Percentiles rank a stretch among this genome's conserved stretches.
phyloP scores from a whole-genome alignment of 2,113 vertebrate species.

The Pyxicephalus adspersus region DNA sequence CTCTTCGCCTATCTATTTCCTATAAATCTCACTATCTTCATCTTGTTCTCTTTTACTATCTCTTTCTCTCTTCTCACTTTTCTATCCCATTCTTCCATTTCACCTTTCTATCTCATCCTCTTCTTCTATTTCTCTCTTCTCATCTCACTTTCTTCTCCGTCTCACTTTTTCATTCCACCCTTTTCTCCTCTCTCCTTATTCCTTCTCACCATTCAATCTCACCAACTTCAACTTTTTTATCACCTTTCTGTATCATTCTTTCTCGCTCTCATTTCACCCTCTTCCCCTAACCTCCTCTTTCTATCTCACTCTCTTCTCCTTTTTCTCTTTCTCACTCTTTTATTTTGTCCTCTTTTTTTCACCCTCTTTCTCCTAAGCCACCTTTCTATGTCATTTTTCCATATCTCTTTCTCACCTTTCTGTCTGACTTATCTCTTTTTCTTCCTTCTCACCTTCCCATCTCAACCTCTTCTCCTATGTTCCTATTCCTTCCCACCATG shows the following conservation, averaged over 20 bases:
- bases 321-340: not conserved
- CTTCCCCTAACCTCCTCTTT: not conserved
- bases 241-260: not conserved
- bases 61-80: not conserved
- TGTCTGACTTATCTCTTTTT: not conserved
- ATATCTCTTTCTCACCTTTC: not conserved
- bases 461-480: not conserved
- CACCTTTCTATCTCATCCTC: not conserved
- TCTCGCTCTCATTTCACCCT: not conserved
- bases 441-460: not conserved
- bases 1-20: not conserved
- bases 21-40: not conserved
- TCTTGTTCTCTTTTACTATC: not conserved
- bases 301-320: not conserved
- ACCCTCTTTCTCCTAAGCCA: not conserved
- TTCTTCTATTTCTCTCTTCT: not conserved
- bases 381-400: not conserved
- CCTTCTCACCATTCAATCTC: not conserved
- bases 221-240: not conserved
- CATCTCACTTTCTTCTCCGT: not conserved
- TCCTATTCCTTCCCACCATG: not conserved
- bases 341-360: not conserved
- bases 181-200: not conserved
- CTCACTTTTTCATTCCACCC: not conserved
- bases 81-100: not conserved